Evolutionary conservation across 2,113 vertebrate species (phyloP).

Genomic region (Plestiodon gilberti): DNA sequence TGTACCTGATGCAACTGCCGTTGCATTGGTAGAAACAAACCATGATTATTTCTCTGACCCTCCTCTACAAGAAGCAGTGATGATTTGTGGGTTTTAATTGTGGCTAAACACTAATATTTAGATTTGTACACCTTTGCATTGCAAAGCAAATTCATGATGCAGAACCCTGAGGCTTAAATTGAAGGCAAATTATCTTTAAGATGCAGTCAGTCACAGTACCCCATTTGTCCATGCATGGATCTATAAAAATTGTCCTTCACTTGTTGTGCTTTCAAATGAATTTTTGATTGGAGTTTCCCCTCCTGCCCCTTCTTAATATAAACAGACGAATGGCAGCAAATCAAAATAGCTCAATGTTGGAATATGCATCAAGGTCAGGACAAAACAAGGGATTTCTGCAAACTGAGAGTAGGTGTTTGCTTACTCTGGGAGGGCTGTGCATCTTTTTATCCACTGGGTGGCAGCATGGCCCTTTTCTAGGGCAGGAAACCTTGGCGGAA

Average conservation of each 20-base stretch:
- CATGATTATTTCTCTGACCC: background rate
- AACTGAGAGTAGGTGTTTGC: rapidly evolving
- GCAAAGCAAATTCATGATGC: background rate
- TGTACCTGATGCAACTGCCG: rapidly evolving
- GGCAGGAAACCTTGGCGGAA: rapidly evolving
- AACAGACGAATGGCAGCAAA: background rate
- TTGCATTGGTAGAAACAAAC: background rate
- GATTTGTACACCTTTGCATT: conserved; percentile 8
- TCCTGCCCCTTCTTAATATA: background rate
- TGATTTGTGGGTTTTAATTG: conserved; percentile 18
- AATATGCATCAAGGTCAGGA: conserved; percentile 3
- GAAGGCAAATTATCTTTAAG: conserved; percentile 22
- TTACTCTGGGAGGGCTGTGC: background rate
- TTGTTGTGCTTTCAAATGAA: conserved; percentile 49
- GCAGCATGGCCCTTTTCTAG: conserved; percentile 54
- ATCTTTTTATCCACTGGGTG: conserved; percentile 56
- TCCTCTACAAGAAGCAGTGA: background rate
- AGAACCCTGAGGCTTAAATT: conserved; percentile 30
- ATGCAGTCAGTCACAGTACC: conserved; percentile 8
- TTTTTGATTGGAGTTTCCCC: conserved; percentile 39
- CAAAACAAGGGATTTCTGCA: background rate
- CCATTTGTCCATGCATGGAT: conserved; percentile 38
- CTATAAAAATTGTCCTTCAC: conserved; percentile 27
- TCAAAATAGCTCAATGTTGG: conserved; percentile 10
- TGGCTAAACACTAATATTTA: conserved; percentile 38